Conservation (phyloP, 2,888 invertebrate species). For the Drosophila phalerata region DNA sequence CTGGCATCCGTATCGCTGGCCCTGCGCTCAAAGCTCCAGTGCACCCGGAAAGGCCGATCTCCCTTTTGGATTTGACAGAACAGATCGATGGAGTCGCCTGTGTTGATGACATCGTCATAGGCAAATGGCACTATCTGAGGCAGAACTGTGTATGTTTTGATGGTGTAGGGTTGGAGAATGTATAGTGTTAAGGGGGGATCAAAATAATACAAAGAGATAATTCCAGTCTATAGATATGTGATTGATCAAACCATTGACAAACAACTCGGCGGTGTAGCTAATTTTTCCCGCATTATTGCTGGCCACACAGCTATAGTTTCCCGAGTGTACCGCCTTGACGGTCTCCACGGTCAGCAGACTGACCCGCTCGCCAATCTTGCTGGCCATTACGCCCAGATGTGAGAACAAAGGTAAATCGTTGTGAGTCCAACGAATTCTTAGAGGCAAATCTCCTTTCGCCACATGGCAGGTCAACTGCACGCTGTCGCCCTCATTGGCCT, state of each 20-base stretch:
- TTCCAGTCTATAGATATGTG: conserved; percentile 43
- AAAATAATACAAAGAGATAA: conserved; percentile 13
- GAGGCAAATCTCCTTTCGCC: conserved; percentile 88
- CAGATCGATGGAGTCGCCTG: conserved; percentile 90
- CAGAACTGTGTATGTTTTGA: conserved; percentile 87
- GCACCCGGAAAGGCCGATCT: conserved; percentile 88
- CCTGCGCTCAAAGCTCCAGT: conserved; percentile 87
- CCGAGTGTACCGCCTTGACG: conserved; percentile 89
- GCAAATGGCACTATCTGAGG: conserved; percentile 92
- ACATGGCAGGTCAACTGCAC: conserved; percentile 88
- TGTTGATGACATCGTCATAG: conserved; percentile 90
- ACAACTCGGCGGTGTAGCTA: conserved; percentile 88
- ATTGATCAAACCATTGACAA: conserved; percentile 87
- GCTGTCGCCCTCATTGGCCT: conserved; percentile 89
- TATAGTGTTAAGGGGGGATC: conserved; percentile 14
- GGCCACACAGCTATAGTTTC: conserved; percentile 90
- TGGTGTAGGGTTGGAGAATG: not conserved
- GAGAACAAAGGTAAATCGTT: conserved; percentile 83
- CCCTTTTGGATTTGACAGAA: conserved; percentile 91
- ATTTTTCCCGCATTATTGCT: conserved; percentile 88
- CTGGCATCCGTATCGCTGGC: conserved; percentile 58
- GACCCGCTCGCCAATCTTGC: conserved; percentile 88
- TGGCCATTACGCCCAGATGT: conserved; percentile 88
- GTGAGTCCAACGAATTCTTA: conserved; percentile 89
- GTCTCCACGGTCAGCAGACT: conserved; percentile 90